A percentile compares a stretch with the other conserved stretches of the same genome.
Evolutionary conservation across 2,888 invertebrate species (phyloP).

Genomic region (Nemotelus pantherinus): DNA sequence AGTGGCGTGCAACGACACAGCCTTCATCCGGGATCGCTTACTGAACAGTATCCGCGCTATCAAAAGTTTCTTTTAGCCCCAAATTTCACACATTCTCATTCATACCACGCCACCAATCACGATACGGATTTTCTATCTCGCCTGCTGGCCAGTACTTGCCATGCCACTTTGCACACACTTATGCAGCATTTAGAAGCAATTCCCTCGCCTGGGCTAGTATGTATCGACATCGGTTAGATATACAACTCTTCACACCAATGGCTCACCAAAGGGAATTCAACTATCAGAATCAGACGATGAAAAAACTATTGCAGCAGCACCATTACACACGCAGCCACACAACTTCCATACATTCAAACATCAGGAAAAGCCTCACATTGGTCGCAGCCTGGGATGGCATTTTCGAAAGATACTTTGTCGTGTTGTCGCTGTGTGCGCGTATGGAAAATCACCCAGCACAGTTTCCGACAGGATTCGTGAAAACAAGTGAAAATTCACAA

Average conservation of each 20-base stretch:
- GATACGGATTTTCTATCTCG: no score
- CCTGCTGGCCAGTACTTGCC: background rate
- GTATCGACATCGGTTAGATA: background rate
- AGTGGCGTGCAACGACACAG: no score
- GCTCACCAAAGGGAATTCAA: background rate
- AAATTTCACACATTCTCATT: no score
- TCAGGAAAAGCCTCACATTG: background rate
- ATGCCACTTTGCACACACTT: constrained; percentile 14
- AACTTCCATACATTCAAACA: background rate
- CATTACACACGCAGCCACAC: background rate
- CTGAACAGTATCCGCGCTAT: no score
- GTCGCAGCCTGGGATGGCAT: background rate
- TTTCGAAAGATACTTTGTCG: constrained; percentile 30
- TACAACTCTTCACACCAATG: background rate
- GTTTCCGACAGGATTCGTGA: constrained; percentile 17
- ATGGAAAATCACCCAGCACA: constrained; percentile 7
- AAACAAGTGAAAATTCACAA: background rate
- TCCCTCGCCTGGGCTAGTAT: background rate
- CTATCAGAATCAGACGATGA: background rate
- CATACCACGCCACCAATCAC: no score
- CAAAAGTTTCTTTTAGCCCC: no score
- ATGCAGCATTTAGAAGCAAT: background rate
- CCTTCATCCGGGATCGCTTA: no score
- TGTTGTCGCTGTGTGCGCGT: constrained; percentile 37
- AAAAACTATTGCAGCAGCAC: background rate